Conservation (phyloP, 2,797 vertebrate genomes). For the Florisuga fusca region DNA sequence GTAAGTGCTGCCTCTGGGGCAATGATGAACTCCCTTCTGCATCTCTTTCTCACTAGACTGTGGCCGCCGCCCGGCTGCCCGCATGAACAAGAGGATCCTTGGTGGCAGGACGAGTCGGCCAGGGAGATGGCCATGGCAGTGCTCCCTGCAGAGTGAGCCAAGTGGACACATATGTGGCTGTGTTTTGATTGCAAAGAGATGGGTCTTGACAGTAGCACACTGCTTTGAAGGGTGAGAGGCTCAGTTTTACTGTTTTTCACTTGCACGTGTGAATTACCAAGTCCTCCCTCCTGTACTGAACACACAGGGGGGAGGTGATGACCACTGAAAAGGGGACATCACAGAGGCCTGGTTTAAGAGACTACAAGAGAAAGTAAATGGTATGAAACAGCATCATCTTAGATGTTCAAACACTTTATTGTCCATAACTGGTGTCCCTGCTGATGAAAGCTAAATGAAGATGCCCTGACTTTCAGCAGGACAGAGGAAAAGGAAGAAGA, state of each 20-base stretch:
- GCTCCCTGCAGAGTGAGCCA: conserved; percentile 92
- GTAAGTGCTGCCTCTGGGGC: neutral
- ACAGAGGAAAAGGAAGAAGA: neutral
- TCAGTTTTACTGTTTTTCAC: neutral
- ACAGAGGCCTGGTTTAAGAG: neutral
- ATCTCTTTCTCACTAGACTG: conserved; percentile 82
- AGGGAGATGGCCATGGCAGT: conserved; percentile 96
- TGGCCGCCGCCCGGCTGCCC: conserved; percentile 85
- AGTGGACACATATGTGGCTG: conserved; percentile 95
- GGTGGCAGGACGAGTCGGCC: conserved; percentile 91
- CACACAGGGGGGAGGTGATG: rapidly evolving
- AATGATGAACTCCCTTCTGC: neutral
- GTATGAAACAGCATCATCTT: neutral
- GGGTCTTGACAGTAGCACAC: conserved; percentile 94
- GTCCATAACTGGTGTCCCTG: neutral
- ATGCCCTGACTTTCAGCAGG: neutral
- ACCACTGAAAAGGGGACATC: neutral
- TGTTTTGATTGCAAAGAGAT: conserved; percentile 88
- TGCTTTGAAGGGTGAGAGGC: conserved; percentile 93
- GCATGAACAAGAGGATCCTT: conserved; percentile 91
- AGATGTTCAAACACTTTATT: neutral
- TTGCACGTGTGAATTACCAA: rapidly evolving
- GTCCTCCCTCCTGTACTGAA: neutral
- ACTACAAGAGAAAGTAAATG: neutral
- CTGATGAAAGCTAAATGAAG: neutral